Evolutionary conservation across 1,140 invertebrate genomes (phyloP).

Genomic region (Phymorhynchus buccinoides): DNA sequence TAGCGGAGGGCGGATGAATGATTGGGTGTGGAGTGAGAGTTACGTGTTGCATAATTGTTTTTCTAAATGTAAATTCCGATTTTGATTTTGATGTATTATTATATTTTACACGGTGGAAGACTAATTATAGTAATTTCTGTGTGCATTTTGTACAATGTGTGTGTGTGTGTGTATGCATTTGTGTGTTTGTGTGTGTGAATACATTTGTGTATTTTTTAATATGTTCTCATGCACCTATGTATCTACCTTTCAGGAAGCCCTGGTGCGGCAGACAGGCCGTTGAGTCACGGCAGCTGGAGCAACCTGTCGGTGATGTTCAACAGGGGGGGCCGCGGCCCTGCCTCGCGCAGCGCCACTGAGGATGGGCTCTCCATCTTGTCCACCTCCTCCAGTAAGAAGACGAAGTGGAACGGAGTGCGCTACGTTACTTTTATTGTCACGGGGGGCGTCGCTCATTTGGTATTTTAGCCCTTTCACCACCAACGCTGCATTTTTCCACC

Average conservation of each 20-base stretch:
- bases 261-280: background rate
- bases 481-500: too few relatives aligned
- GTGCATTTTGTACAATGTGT: background rate
- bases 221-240: background rate
- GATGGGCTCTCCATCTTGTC: background rate
- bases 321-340: background rate
- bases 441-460: too few relatives aligned
- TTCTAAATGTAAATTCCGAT: too few relatives aligned
- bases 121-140: background rate
- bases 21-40: too few relatives aligned
- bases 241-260: background rate
- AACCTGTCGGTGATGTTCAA: conserved; percentile 24
- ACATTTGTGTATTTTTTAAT: background rate
- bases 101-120: background rate
- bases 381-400: conserved; percentile 10
- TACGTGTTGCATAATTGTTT: too few relatives aligned
- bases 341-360: background rate
- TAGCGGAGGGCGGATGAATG: too few relatives aligned
- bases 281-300: conserved; percentile 5
- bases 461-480: background rate
- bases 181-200: background rate
- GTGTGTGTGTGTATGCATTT: background rate
- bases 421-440: too few relatives aligned
- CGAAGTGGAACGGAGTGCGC: too few relatives aligned
- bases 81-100: too few relatives aligned